Evolutionary conservation across 1,140 invertebrate species (phyloP), one percentile per base, ranked within the genome.

Genomic region (Drosophila hydei): DNA sequence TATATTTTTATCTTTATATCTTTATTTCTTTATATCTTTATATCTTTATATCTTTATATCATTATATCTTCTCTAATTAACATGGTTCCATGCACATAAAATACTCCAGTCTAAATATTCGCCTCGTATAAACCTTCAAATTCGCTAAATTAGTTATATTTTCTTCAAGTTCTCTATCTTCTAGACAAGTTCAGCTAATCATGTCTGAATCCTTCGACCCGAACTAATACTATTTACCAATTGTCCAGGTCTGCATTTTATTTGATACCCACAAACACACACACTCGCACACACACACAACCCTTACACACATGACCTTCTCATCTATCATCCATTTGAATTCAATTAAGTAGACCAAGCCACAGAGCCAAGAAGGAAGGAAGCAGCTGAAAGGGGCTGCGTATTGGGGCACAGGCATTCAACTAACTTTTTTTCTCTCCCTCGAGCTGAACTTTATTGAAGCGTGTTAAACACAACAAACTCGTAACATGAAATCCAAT

Each of bases 381-480:
- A 25, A 40, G 52, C 42, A 64, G n/a, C n/a, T n/a, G n/a, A 62
- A 60, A 30, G 40, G 38, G 40, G 33, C 60, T 33, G 36, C 45
- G 56, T 36, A 60, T 68, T 68, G 50, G 42, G 64, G 27, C n/a
- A 12, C 54, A 27, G 40, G 56, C 48, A 52, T 47, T 45, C 48
- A 40, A 16, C 14, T 36, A 42, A 18, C 14, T 42, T 56, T 23
- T 27, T 40, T 40, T 14, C 38, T 5, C n/a, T 8, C 16, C 16
- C 6, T 3, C 38, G 5, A 4, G 48, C 58, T 56, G 58, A 65
- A 74, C 75, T 72, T 75, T 83, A 87, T 88, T 72, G 72, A 64
- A 83, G 78, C 83, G 68, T 83, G 77, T 81, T 60, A 78, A 83
- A 83, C 68, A 75, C 75, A 79, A 70, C 83, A 88, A 87, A 83